These are phyloP conservation scores for Coranthus polyacanthus DNA, from an alignment of 2,797 vertebrate species.

Conservation along the genomic window DNA sequence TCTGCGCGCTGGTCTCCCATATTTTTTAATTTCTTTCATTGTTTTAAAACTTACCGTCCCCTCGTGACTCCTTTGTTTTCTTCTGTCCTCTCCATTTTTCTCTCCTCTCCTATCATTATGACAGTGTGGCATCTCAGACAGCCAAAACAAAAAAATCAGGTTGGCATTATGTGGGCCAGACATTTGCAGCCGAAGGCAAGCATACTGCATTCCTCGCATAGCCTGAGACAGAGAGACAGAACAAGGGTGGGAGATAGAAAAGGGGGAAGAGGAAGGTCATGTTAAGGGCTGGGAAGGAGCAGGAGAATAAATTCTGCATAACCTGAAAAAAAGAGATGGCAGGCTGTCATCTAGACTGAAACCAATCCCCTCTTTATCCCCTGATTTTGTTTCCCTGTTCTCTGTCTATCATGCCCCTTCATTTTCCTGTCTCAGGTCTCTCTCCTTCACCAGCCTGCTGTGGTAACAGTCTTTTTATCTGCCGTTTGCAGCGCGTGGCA, in stretches of 20 bases:
- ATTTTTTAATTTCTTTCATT: constrained; percentile 28
- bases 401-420: constrained; percentile 8
- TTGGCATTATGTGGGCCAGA: constrained; percentile 63
- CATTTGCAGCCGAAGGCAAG: constrained; percentile 59
- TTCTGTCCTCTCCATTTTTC: constrained; percentile 8
- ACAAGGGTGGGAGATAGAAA: background rate
- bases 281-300: constrained; percentile 15
- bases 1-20: background rate
- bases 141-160: constrained; percentile 51
- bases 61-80: background rate
- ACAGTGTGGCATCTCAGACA: constrained; percentile 42
- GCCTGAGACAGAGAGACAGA: constrained; percentile 46
- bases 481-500: constrained; percentile 94
- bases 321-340: background rate
- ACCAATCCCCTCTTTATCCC: constrained; percentile 9
- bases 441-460: constrained; percentile 36
- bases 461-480: constrained; percentile 83
- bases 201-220: constrained; percentile 49
- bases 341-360: constrained; percentile 12
- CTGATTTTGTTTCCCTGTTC: background rate
- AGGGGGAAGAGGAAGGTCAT: constrained; percentile 44
- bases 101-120: constrained; percentile 13
- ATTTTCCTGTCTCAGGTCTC: background rate
- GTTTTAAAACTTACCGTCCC: background rate
- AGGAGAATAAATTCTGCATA: constrained; percentile 17